These are phyloP conservation scores for Felis catus DNA, from an alignment of 2,113 vertebrate species.

Conservation along the genomic window F.catus_Fca126_mat1.0 CM031419.1:175973001-175973500, in stretches of 20 bases:
- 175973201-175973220: neutral
- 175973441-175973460: neutral
- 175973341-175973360: neutral
- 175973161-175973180: neutral
- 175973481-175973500: neutral
- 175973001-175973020: neutral
- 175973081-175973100: neutral
- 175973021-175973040: neutral
- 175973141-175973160: neutral
- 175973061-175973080: neutral
- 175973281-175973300: neutral
- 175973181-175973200: neutral
- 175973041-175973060: neutral
- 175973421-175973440: neutral
- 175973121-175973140: neutral
- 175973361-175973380: neutral
- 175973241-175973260: neutral
- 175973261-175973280: neutral
- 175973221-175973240: conserved; percentile 5
- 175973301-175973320: neutral
- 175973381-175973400: neutral
- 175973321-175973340: conserved; percentile 11
- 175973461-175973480: neutral
- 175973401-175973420: neutral
- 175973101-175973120: neutral